A percentile compares a stretch with the other conserved stretches of the same genome.
Evolutionary conservation across 2,888 invertebrate species (phyloP).

Genomic region (Dasypogon diadema): DNA sequence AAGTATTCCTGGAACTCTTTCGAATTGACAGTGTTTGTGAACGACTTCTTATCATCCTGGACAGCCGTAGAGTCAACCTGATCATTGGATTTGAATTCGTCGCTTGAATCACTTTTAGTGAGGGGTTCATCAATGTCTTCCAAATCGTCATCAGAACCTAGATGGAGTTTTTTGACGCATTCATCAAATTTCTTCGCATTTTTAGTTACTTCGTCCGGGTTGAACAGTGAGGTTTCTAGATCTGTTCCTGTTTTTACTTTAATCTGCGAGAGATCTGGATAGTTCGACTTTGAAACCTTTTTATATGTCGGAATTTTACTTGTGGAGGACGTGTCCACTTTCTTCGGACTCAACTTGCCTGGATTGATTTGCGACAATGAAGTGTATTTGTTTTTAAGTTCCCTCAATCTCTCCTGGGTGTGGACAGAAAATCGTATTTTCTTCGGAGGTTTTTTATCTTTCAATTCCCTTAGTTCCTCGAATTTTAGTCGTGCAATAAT

Average conservation of each 20-base stretch:
- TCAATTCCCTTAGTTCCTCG: slow-evolving; percentile 63
- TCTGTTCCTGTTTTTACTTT: slow-evolving; percentile 67
- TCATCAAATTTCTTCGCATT: slow-evolving; percentile 69
- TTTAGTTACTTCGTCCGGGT: slow-evolving; percentile 66
- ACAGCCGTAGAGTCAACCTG: background rate
- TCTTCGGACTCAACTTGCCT: slow-evolving; percentile 7
- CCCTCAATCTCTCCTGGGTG: slow-evolving; percentile 60
- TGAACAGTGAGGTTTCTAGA: slow-evolving; percentile 63
- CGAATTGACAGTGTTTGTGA: slow-evolving; percentile 68
- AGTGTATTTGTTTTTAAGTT: slow-evolving; percentile 59
- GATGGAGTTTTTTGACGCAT: slow-evolving; percentile 65
- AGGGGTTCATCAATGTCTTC: slow-evolving; percentile 66
- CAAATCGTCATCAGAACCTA: slow-evolving; percentile 67
- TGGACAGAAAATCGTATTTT: slow-evolving; percentile 58
- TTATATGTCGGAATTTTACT: slow-evolving; percentile 62
- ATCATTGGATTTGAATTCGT: slow-evolving; percentile 60
- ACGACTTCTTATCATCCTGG: slow-evolving; percentile 58
- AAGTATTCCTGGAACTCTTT: slow-evolving; percentile 67
- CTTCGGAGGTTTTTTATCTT: slow-evolving; percentile 60
- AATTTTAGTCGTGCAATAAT: slow-evolving; percentile 64
- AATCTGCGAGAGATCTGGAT: slow-evolving; percentile 66
- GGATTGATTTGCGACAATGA: slow-evolving; percentile 1
- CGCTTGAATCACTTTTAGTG: slow-evolving; percentile 66
- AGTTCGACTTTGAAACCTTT: slow-evolving; percentile 66
- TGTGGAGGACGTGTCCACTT: slow-evolving; percentile 54